These are phyloP conservation scores for Trigoniulus corallinus DNA, from an alignment of 1,140 invertebrate species.

Conservation along the genomic window DNA sequence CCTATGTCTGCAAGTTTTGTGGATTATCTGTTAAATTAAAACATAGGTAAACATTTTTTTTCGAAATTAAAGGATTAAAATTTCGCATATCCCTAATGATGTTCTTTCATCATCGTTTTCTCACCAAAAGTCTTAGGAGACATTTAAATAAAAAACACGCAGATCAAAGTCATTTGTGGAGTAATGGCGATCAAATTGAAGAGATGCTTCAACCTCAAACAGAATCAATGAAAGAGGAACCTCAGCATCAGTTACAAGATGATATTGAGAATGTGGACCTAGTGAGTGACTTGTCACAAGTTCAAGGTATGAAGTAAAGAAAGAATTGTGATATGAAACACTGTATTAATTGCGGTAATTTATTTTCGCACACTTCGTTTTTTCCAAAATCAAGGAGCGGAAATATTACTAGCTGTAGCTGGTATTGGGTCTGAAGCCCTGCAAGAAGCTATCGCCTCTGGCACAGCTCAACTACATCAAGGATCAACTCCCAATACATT, in stretches of 20 bases:
- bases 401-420: constrained; percentile 7
- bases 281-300: background rate
- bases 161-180: constrained; percentile 15
- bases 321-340: background rate
- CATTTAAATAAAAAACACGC: constrained; percentile 30
- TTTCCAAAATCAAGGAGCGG: constrained; percentile 2
- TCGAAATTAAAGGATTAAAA: background rate
- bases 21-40: constrained; percentile 19
- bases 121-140: too few species aligned
- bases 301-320: background rate
- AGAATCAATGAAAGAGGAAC: too few species aligned
- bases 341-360: background rate
- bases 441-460: constrained; percentile 4
- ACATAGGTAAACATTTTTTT: constrained; percentile 13
- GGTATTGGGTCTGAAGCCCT: constrained; percentile 5
- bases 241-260: too few species aligned
- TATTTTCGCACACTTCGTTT: background rate
- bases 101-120: too few species aligned
- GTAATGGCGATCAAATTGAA: constrained; percentile 4
- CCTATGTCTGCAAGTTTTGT: constrained; percentile 30
- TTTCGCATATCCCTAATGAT: too few species aligned
- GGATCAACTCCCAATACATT: constrained; percentile 4
- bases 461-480: constrained; percentile 4
- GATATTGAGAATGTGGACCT: background rate
- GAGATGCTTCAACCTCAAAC: background rate